Evolutionary conservation across 2,797 vertebrate genomes (phyloP).

Genomic region (Pangasius krempfi): DNA sequence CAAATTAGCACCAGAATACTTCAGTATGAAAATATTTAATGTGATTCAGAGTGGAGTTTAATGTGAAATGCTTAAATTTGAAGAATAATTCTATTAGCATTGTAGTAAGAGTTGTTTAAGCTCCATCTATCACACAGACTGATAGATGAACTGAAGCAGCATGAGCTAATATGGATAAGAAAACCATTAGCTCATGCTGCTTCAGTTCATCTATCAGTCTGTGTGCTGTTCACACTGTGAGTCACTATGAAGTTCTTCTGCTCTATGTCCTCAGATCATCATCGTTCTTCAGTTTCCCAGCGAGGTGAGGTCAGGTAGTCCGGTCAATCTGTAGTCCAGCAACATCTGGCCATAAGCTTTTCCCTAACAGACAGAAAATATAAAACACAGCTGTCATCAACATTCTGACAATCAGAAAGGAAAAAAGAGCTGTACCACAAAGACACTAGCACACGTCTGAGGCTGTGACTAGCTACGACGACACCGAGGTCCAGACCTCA

Average conservation of each 20-base stretch:
- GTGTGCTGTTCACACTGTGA: background rate
- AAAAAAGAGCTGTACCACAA: background rate
- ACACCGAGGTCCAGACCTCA: background rate
- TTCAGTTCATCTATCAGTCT: too few relatives aligned
- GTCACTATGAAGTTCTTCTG: background rate
- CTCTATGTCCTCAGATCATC: background rate
- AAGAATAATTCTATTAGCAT: background rate
- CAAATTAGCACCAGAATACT: background rate
- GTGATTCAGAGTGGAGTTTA: background rate
- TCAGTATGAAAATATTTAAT: background rate
- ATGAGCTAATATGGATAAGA: background rate
- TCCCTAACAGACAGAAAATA: slow-evolving; percentile 71
- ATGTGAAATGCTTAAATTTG: background rate
- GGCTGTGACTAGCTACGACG: background rate
- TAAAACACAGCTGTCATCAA: background rate
- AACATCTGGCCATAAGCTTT: slow-evolving; percentile 89
- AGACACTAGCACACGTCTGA: background rate
- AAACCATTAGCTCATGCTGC: background rate
- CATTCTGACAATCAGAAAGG: background rate
- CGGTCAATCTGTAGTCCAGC: slow-evolving; percentile 81
- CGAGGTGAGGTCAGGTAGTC: slow-evolving; percentile 85
- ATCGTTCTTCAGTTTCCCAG: slow-evolving; percentile 73
- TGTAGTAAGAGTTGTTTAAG: background rate
- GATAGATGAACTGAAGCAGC: too few relatives aligned
- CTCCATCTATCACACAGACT: background rate